Conservation (phyloP, 2,888 invertebrate genomes). For the Xanthorhoe designata region DNA sequence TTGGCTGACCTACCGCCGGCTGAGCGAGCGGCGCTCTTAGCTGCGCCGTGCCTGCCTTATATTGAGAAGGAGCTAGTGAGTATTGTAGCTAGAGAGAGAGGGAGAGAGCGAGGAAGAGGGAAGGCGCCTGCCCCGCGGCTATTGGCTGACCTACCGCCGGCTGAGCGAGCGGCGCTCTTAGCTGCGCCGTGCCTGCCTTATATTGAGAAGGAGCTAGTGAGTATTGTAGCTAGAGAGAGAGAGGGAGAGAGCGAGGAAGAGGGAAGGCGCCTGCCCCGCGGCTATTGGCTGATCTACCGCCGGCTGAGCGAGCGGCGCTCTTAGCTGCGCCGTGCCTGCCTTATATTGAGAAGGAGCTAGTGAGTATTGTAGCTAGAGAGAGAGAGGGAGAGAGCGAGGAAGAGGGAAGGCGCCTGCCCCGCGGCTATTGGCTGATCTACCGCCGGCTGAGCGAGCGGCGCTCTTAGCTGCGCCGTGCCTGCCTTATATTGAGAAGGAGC, state of each 20-base stretch:
- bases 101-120: constrained; percentile 47
- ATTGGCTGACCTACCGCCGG: constrained; percentile 90
- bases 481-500: constrained; percentile 86
- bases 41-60: constrained; percentile 84
- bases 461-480: constrained; percentile 86
- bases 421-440: constrained; percentile 89
- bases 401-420: constrained; percentile 62
- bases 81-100: constrained; percentile 28
- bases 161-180: constrained; percentile 87
- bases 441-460: constrained; percentile 88
- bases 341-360: too few relatives aligned
- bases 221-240: constrained; percentile 46
- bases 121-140: constrained; percentile 76
- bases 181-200: constrained; percentile 85
- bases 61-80: constrained; percentile 91
- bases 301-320: too few relatives aligned
- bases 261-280: constrained; percentile 36
- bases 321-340: too few relatives aligned
- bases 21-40: constrained; percentile 86
- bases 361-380: too few relatives aligned
- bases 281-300: too few relatives aligned
- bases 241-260: too few relatives aligned
- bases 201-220: constrained; percentile 90
- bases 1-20: constrained; percentile 91
- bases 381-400: constrained; percentile 52